phyloP scores from a whole-genome alignment of 2,797 vertebrate genomes.

The Pipistrellus nathusii region DNA sequence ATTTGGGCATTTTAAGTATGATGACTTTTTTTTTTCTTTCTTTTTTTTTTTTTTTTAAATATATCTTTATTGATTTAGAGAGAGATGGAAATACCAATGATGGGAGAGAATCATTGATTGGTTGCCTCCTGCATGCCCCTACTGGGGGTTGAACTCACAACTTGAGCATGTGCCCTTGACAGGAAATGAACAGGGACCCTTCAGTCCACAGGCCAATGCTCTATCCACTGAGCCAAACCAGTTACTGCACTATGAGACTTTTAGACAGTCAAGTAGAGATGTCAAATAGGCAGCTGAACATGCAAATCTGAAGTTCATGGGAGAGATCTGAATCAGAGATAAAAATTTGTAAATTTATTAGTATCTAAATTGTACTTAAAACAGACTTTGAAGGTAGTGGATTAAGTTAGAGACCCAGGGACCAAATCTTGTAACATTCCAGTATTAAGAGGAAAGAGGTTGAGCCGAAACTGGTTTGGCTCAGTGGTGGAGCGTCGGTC shows the following conservation, averaged over 20 bases:
- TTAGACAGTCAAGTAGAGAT: slow-evolving; percentile 14
- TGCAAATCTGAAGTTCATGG: neutral
- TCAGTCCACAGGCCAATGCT: no score
- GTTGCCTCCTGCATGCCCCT: no score
- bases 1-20: neutral
- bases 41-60: no score
- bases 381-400: neutral
- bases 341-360: neutral
- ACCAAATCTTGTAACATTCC: neutral
- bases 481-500: no score
- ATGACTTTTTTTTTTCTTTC: neutral
- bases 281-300: neutral
- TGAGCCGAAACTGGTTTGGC: no score
- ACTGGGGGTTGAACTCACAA: no score
- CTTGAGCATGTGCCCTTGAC: no score
- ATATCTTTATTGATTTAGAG: no score
- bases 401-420: neutral
- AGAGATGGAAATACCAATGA: no score
- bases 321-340: neutral
- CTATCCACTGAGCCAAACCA: no score
- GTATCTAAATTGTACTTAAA: slow-evolving; percentile 25
- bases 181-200: no score
- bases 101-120: no score
- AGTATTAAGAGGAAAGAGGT: neutral
- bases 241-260: neutral